Evolutionary conservation across 2,888 invertebrate species (phyloP).

Genomic region (Hololepta plana): DNA sequence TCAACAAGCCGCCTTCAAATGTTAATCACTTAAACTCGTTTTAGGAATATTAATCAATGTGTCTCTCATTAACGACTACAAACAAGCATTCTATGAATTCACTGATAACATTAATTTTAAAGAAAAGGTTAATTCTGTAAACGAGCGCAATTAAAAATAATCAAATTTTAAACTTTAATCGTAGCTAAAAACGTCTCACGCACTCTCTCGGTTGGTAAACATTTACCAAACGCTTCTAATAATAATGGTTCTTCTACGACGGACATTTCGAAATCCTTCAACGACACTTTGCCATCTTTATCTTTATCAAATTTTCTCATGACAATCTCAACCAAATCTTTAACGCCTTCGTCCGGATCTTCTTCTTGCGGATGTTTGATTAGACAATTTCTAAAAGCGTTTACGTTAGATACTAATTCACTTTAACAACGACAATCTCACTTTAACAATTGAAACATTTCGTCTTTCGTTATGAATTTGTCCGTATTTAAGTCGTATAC

Average conservation of each 20-base stretch:
- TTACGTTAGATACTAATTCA: no score
- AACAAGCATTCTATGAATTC: no score
- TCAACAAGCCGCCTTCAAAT: no score
- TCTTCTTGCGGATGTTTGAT: constrained; percentile 54
- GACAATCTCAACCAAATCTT: constrained; percentile 55
- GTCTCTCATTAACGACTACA: no score
- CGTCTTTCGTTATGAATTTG: constrained; percentile 51
- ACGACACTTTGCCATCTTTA: constrained; percentile 53
- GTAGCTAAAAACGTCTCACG: constrained; percentile 27
- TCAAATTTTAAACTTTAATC: constrained; percentile 15
- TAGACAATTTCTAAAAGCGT: constrained; percentile 34
- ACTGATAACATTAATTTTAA: no score
- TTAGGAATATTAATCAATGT: no score
- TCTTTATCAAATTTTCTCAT: constrained; percentile 58
- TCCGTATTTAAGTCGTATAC: constrained; percentile 55
- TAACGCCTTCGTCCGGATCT: constrained; percentile 51
- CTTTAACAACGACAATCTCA: constrained; percentile 13
- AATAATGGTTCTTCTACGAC: constrained; percentile 48
- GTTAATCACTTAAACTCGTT: no score
- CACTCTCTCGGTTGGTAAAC: constrained; percentile 44
- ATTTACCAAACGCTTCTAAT: constrained; percentile 56
- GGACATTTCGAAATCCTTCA: constrained; percentile 44
- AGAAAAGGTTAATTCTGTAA: no score
- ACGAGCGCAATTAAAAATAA: no score
- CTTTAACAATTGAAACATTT: constrained; percentile 51